Evolutionary conservation across 2,113 vertebrate species (phyloP).

Genomic region (Ciconia stormi): DNA sequence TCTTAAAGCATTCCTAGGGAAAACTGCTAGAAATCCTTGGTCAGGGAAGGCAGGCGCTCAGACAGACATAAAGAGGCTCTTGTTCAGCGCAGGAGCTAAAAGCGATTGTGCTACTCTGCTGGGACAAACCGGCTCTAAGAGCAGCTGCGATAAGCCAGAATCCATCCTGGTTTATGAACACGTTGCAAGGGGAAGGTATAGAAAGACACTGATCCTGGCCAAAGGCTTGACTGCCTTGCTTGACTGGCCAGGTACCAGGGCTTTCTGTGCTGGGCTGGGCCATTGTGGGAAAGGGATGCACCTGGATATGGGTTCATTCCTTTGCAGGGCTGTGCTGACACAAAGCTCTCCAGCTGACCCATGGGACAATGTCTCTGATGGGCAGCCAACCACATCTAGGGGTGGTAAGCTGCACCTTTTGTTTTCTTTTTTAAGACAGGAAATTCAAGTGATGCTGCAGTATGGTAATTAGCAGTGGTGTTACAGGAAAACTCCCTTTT

Average conservation of each 20-base stretch:
- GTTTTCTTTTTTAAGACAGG: not conserved
- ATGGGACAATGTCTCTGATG: not conserved
- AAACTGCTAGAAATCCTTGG: not conserved
- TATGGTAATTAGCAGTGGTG: not conserved
- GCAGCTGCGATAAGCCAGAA: not conserved
- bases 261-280: not conserved
- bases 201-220: not conserved
- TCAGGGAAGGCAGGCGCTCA: not conserved
- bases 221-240: not conserved
- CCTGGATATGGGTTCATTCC: not conserved
- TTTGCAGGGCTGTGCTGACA: not conserved
- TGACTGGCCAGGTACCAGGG: too few species aligned
- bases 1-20: not conserved
- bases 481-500: not conserved
- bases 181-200: not conserved
- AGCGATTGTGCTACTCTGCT: accelerated
- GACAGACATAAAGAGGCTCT: not conserved
- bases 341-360: not conserved
- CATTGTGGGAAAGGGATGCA: accelerated
- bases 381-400: not conserved
- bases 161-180: not conserved
- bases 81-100: not conserved
- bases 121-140: not conserved
- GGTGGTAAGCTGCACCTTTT: not conserved
- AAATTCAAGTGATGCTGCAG: not conserved